These are phyloP conservation scores for Cyrtodaria siliqua DNA, from an alignment of 2,888 invertebrate genomes.

Conservation along the genomic window DNA sequence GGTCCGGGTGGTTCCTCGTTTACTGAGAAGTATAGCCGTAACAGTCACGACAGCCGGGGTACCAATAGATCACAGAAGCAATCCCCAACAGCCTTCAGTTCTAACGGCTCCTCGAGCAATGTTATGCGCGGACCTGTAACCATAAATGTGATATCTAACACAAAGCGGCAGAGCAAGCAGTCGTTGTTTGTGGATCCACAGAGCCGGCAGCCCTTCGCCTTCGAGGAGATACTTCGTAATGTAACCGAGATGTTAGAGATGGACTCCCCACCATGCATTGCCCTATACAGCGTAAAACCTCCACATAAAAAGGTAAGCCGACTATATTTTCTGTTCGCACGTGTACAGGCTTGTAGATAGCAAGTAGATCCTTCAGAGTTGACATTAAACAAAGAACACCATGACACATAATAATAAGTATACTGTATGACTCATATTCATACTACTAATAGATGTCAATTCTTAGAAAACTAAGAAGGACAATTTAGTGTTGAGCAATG, in stretches of 20 bases:
- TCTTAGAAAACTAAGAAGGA: no score
- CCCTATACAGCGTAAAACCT: conserved; percentile 24
- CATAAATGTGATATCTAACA: conserved; percentile 41
- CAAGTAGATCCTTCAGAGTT: no score
- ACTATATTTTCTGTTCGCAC: background rate
- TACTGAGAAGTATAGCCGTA: conserved; percentile 25
- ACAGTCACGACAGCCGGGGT: conserved; percentile 42
- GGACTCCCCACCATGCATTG: conserved; percentile 22
- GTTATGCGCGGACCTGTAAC: conserved; percentile 4
- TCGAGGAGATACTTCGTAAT: conserved; percentile 38
- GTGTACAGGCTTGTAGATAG: no score
- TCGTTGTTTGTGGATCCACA: conserved; percentile 42
- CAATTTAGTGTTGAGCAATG: no score
- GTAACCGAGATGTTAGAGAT: conserved; percentile 35
- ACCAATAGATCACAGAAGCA: conserved; percentile 32
- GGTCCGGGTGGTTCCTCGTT: no score
- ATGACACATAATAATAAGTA: no score
- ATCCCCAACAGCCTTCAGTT: conserved; percentile 19
- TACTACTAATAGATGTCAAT: no score
- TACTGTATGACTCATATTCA: no score
- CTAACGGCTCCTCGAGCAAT: conserved; percentile 23
- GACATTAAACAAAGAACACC: no score
- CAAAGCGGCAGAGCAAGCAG: conserved; percentile 22
- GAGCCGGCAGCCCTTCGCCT: conserved; percentile 38
- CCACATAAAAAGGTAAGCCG: conserved; percentile 40